Percentiles rank a stretch among this genome's conserved stretches.
Evolutionary conservation across 53 echinoderm and acorn worm species (phyloP).

Genomic region (Antedon mediterranea): DNA sequence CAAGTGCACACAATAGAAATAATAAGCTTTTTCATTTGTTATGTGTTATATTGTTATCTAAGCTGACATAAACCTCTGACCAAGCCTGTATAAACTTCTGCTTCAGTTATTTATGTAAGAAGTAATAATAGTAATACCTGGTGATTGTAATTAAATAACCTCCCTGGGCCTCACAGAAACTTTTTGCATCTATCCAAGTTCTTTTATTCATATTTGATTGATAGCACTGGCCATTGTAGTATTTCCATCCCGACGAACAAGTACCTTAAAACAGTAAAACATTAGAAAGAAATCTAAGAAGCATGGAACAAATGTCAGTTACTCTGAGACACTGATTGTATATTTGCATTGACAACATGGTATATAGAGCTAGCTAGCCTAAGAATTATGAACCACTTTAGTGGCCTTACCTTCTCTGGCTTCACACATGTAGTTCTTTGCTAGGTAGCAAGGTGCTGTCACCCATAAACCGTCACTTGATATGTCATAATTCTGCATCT

Average conservation of each 20-base stretch:
- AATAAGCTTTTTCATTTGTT: too few species aligned
- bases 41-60: too few species aligned
- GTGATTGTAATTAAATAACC: conserved; percentile 47
- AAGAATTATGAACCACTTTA: too few species aligned
- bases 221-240: conserved; percentile 70
- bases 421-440: background rate
- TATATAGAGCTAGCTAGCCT: too few species aligned
- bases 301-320: too few species aligned
- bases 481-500: conserved; percentile 9
- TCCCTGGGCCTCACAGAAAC: conserved; percentile 65
- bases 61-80: too few species aligned
- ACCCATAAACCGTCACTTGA: conserved; percentile 18
- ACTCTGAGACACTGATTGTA: too few species aligned
- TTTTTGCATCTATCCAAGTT: conserved; percentile 83
- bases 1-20: too few species aligned
- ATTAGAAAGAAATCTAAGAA: background rate
- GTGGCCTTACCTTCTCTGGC: background rate
- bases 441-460: conserved; percentile 7
- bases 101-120: too few species aligned
- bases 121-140: conserved; percentile 18
- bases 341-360: too few species aligned
- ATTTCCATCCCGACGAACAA: conserved; percentile 71
- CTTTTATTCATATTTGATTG: conserved; percentile 42
- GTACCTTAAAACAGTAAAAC: conserved; percentile 19
- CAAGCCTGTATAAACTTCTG: too few species aligned